phyloP scores from a whole-genome alignment of 2,888 invertebrate genomes.

The Cabera pusaria region DNA sequence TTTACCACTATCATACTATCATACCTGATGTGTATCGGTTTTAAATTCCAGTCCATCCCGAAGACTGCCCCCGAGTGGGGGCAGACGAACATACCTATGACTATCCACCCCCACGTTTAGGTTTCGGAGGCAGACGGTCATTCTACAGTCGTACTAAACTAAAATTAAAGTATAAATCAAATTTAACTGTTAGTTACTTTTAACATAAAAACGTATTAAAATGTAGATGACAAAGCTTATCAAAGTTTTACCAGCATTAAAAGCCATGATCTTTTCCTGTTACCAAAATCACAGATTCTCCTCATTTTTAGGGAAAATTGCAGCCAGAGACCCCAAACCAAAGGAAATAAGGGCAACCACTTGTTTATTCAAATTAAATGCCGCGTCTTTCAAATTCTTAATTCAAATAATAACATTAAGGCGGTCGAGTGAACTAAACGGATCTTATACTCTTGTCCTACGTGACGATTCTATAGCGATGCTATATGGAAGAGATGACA shows the following conservation, averaged over 20 bases:
- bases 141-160: too few relatives aligned
- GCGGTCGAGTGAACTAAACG: slow-evolving; percentile 25
- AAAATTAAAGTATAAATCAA: too few relatives aligned
- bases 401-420: slow-evolving; percentile 72
- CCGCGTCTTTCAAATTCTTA: slow-evolving; percentile 62
- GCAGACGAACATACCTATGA: too few relatives aligned
- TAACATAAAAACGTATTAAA: not conserved
- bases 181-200: too few relatives aligned
- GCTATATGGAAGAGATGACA: too few relatives aligned
- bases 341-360: slow-evolving; percentile 40
- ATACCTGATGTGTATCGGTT: too few relatives aligned
- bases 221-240: slow-evolving; percentile 1
- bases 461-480: not conserved
- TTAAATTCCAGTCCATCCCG: too few relatives aligned
- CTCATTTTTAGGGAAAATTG: slow-evolving; percentile 17
- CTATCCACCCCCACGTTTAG: too few relatives aligned
- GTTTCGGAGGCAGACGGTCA: too few relatives aligned
- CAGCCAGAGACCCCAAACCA: slow-evolving; percentile 29
- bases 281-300: slow-evolving; percentile 13
- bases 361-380: slow-evolving; percentile 63
- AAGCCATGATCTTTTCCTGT: not conserved
- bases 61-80: too few relatives aligned
- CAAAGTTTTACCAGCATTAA: slow-evolving; percentile 1
- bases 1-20: too few relatives aligned
- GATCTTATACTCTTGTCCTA: slow-evolving; percentile 11